phyloP scores from a whole-genome alignment of 1,140 invertebrate genomes.

The Papilio xuthus region DNA sequence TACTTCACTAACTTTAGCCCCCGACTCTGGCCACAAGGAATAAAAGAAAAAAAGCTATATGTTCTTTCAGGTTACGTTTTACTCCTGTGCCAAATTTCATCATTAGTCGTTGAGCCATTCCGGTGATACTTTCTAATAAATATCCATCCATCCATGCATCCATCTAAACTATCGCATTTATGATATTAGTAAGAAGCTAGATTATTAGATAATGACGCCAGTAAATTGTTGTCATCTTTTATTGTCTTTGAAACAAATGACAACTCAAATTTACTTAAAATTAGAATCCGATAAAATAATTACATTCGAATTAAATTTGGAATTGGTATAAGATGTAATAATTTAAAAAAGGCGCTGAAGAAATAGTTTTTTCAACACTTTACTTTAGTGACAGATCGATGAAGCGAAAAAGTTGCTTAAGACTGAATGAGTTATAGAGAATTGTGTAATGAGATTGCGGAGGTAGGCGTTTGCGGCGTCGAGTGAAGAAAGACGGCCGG shows the following conservation, averaged over 20 bases:
- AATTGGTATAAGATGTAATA: background rate
- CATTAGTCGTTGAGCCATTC: no score
- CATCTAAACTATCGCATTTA: no score
- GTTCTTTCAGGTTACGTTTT: no score
- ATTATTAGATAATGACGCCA: background rate
- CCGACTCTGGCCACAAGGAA: no score
- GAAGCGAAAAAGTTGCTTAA: background rate
- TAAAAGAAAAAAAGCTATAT: no score
- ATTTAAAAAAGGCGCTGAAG: background rate
- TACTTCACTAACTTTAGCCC: no score
- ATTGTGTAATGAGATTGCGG: conserved; percentile 28
- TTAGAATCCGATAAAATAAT: background rate
- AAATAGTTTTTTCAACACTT: background rate
- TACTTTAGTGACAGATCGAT: background rate
- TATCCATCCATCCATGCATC: no score
- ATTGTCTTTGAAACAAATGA: background rate
- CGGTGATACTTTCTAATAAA: no score
- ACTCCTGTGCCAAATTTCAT: no score
- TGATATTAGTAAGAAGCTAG: no score
- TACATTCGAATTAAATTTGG: background rate
- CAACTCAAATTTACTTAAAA: background rate
- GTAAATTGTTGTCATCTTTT: background rate
- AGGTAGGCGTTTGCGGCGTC: conserved; percentile 25
- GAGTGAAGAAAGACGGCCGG: conserved; percentile 21
- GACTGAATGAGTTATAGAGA: conserved; percentile 23